Conservation (phyloP, 1,140 invertebrate genomes). For the Steinernema khuongi region DNA sequence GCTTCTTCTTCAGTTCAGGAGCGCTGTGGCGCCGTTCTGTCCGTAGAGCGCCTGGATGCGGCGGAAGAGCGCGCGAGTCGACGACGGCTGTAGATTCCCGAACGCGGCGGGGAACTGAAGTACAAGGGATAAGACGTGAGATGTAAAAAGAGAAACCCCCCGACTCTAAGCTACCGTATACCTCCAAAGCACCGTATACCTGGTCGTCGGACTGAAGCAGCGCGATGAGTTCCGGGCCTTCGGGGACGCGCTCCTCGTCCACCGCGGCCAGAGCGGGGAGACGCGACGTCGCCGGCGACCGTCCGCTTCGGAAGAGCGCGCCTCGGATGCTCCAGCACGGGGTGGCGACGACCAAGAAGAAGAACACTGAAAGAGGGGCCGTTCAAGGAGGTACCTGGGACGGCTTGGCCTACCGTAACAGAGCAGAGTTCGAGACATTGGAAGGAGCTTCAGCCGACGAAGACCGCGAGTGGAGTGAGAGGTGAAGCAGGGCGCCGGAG, state of each 20-base stretch:
- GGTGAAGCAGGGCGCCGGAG: not conserved
- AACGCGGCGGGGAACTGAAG: not conserved
- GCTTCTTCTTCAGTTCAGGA: not conserved
- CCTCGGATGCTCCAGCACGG: not conserved
- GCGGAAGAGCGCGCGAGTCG: conserved; percentile 8
- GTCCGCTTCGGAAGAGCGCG: not conserved
- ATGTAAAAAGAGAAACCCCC: no score
- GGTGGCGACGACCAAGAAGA: not conserved
- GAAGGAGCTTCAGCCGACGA: not conserved
- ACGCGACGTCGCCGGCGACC: not conserved
- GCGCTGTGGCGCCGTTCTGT: not conserved
- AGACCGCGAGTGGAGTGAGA: conserved; percentile 8
- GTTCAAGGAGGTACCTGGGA: not conserved
- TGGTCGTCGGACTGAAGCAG: not conserved
- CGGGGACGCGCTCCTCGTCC: not conserved
- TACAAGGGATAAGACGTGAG: not conserved
- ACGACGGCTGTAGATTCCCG: not conserved
- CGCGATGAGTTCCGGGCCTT: not conserved
- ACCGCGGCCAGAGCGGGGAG: not conserved
- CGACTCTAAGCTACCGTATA: no score
- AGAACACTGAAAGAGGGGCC: not conserved
- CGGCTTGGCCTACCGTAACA: not conserved
- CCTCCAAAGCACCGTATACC: no score
- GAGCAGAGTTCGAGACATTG: not conserved
- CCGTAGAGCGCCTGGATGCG: conserved; percentile 11